Conservation (phyloP, 2,113 vertebrate species). For the Piaya cayana region DNA sequence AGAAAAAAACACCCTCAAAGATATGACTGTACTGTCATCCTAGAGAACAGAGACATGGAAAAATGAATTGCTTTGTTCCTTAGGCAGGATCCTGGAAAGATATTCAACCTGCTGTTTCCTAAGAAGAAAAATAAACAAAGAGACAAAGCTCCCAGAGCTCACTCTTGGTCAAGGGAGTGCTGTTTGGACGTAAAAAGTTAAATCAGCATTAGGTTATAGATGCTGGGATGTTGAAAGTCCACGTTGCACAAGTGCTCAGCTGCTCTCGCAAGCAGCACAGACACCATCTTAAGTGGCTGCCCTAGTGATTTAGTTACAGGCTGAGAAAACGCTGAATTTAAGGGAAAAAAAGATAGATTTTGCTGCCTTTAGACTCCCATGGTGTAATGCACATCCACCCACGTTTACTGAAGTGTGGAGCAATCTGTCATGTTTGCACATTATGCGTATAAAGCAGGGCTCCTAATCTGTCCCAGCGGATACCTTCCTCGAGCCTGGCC, state of each 20-base stretch:
- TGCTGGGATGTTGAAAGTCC: background rate
- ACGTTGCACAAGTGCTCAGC: background rate
- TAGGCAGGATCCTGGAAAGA: background rate
- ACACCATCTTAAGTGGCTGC: background rate
- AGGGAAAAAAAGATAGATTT: background rate
- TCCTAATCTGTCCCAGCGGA: background rate
- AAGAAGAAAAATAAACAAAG: background rate
- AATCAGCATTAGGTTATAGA: background rate
- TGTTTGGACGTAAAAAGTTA: background rate
- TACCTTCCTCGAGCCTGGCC: background rate
- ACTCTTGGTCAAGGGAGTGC: background rate
- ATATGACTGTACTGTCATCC: background rate
- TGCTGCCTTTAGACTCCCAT: background rate
- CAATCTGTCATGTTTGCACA: background rate
- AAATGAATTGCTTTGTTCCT: background rate
- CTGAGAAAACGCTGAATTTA: background rate
- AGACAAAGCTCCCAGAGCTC: background rate
- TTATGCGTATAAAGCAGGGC: background rate
- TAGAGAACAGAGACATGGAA: background rate
- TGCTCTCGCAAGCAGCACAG: background rate
- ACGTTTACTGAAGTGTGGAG: background rate
- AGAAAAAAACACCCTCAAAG: background rate
- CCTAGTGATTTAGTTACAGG: background rate
- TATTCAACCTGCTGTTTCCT: background rate
- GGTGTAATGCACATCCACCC: background rate